phyloP scores from a whole-genome alignment of 2,113 vertebrate genomes.

The Leptosomus discolor region DNA sequence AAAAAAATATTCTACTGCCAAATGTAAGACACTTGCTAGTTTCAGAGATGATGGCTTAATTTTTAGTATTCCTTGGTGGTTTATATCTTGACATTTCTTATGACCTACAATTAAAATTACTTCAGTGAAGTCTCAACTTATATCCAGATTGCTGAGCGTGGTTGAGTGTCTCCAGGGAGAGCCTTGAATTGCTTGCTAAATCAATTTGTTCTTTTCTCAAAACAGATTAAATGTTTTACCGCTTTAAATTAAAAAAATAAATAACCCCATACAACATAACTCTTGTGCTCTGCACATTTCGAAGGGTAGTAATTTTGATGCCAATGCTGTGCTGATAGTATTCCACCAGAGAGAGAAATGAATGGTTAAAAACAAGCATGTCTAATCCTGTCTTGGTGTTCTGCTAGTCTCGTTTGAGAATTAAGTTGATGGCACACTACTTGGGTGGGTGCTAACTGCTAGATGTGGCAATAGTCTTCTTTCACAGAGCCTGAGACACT shows the following conservation, averaged over 20 bases:
- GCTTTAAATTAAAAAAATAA: conserved; percentile 48
- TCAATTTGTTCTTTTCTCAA: conserved; percentile 52
- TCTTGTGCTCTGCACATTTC: neutral
- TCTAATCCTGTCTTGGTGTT: conserved; percentile 53
- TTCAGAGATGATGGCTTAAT: conserved; percentile 29
- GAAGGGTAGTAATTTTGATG: conserved; percentile 47
- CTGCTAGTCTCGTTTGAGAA: conserved; percentile 44
- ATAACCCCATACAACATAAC: conserved; percentile 18
- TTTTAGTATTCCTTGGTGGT: conserved; percentile 49
- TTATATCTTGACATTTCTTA: conserved; percentile 38
- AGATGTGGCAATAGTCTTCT: conserved; percentile 42
- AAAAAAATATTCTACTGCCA: neutral
- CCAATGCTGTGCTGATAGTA: neutral
- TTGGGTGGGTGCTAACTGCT: conserved; percentile 53
- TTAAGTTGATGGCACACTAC: conserved; percentile 25
- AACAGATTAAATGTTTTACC: conserved; percentile 56
- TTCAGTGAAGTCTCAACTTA: conserved; percentile 16
- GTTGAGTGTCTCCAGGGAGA: conserved; percentile 32
- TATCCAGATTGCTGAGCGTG: conserved; percentile 22
- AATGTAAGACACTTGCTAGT: neutral
- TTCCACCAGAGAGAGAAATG: conserved; percentile 32
- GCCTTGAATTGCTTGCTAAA: conserved; percentile 29
- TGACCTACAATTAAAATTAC: conserved; percentile 46
- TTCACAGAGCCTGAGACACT: neutral
- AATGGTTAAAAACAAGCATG: conserved; percentile 67